Evolutionary conservation across 2,888 invertebrate genomes (phyloP).

Genomic region (Andrena haemorrhoa): DNA sequence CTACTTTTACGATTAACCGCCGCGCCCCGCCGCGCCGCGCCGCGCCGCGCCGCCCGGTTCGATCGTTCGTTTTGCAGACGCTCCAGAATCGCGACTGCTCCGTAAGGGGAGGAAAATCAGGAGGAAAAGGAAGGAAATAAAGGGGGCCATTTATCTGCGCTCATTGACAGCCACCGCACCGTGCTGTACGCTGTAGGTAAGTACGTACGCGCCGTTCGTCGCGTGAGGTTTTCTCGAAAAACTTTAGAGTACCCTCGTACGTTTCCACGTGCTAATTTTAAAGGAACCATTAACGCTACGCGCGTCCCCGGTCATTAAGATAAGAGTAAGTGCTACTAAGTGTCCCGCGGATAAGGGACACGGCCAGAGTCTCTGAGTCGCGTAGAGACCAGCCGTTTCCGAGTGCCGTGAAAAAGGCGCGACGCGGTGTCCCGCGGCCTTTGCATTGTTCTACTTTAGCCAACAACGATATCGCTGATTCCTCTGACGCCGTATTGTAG

Average conservation of each 20-base stretch:
- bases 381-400: slow-evolving; percentile 53
- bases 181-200: too few relatives aligned
- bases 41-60: too few relatives aligned
- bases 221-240: slow-evolving; percentile 65
- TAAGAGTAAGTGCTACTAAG: slow-evolving; percentile 85
- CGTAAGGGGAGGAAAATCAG: background rate
- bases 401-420: slow-evolving; percentile 20
- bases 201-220: slow-evolving; percentile 33
- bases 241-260: slow-evolving; percentile 71
- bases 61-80: background rate
- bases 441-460: slow-evolving; percentile 28
- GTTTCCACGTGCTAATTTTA: slow-evolving; percentile 81
- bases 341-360: slow-evolving; percentile 83
- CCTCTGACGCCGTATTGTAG: background rate
- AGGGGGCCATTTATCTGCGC: slow-evolving; percentile 33
- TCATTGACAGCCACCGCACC: slow-evolving; percentile 14
- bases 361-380: slow-evolving; percentile 72
- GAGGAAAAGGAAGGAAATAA: background rate
- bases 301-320: slow-evolving; percentile 84
- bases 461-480: slow-evolving; percentile 18
- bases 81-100: slow-evolving; percentile 8
- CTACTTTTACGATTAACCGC: slow-evolving; percentile 15
- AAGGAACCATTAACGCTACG: slow-evolving; percentile 84
- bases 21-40: too few relatives aligned
- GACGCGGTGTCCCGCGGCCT: slow-evolving; percentile 13